Evolutionary conservation across 1,140 invertebrate species (phyloP).

Genomic region (Drosophila persimilis): DNA sequence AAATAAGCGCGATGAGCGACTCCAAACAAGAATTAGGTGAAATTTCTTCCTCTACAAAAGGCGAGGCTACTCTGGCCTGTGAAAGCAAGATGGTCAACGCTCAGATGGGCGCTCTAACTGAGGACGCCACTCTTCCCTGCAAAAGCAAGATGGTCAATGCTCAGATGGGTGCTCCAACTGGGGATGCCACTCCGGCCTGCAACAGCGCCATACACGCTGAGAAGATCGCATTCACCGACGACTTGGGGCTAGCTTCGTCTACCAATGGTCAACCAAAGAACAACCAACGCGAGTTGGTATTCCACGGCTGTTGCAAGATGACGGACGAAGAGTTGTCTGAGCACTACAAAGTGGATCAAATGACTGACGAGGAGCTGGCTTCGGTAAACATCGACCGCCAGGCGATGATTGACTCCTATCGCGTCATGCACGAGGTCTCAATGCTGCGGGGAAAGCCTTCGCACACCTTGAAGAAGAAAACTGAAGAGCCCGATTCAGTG

Average conservation of each 20-base stretch:
- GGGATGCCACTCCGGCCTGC: no score
- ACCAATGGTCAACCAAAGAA: not conserved
- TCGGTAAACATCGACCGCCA: slow-evolving; percentile 30
- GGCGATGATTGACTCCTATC: slow-evolving; percentile 58
- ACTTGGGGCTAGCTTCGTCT: not conserved
- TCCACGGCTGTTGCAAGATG: slow-evolving; percentile 41
- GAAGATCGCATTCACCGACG: not conserved
- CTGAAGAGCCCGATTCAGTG: not conserved
- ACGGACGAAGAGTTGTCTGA: slow-evolving; percentile 24
- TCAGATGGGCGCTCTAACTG: no score
- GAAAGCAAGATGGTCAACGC: no score
- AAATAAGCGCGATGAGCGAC: no score
- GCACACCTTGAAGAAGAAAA: no score
- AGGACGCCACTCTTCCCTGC: no score
- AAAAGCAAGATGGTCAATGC: no score
- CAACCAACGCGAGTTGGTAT: slow-evolving; percentile 30
- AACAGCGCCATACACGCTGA: no score
- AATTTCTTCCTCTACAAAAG: no score
- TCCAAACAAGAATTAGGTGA: no score
- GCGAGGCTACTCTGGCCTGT: no score
- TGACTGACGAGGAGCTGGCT: slow-evolving; percentile 43
- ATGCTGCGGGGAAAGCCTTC: not conserved
- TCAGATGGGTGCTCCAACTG: no score
- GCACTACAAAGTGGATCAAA: slow-evolving; percentile 36
- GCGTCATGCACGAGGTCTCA: slow-evolving; percentile 51